Evolutionary conservation across 2,888 invertebrate genomes (phyloP).

Genomic region (Penaeus monodon): DNA sequence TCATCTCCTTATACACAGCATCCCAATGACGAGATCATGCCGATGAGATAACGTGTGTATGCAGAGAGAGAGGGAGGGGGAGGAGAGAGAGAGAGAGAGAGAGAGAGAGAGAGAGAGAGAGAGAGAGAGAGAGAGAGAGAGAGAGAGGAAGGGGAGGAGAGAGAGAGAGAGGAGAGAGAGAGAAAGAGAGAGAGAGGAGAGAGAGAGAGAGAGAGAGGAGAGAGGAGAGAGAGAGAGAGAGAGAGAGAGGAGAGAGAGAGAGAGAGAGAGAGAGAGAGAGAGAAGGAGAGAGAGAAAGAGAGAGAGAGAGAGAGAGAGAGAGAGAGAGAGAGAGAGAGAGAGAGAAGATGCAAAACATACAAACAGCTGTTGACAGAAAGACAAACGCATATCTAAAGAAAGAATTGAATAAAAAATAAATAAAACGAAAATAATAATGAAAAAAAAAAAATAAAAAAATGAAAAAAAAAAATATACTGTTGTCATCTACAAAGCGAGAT

Average conservation of each 20-base stretch:
- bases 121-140: not conserved
- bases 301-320: not conserved
- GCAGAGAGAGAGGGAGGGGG: no score
- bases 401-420: not conserved
- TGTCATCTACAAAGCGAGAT: not conserved
- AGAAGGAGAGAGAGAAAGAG: not conserved
- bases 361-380: not conserved
- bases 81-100: not conserved
- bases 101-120: not conserved
- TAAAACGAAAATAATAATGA: not conserved
- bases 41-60: no score
- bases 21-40: no score
- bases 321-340: not conserved
- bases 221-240: not conserved
- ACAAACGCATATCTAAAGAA: not conserved
- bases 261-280: not conserved
- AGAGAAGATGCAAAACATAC: not conserved
- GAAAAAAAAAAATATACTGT: not conserved
- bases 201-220: not conserved
- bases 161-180: not conserved
- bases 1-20: no score
- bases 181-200: not conserved
- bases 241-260: not conserved
- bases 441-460: not conserved
- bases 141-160: not conserved